These are phyloP conservation scores for Chitala chitala DNA, from an alignment of 2,113 vertebrate genomes.

Conservation along the genomic window DNA sequence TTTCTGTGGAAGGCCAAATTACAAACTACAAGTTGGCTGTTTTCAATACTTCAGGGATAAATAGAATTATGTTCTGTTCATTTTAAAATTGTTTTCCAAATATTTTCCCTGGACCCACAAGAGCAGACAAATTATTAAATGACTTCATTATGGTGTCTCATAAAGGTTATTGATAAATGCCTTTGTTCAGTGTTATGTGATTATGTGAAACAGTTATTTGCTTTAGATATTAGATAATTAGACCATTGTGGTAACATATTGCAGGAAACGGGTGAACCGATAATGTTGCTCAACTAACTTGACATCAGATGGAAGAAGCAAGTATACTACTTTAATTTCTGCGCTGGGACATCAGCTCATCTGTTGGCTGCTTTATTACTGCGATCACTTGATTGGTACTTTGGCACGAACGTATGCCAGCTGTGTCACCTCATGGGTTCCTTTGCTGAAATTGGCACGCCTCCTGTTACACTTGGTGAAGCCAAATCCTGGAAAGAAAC, in stretches of 20 bases:
- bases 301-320: neutral
- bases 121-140: neutral
- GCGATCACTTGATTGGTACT: neutral
- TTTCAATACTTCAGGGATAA: neutral
- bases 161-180: neutral
- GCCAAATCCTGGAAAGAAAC: no score
- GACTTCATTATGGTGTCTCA: neutral
- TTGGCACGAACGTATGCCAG: neutral
- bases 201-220: no score
- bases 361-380: neutral
- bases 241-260: no score
- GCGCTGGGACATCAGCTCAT: neutral
- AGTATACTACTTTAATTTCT: no score
- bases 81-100: neutral
- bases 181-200: neutral
- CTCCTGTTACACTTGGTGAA: no score
- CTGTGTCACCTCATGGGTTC: neutral
- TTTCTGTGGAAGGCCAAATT: neutral
- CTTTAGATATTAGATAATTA: no score
- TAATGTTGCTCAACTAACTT: neutral
- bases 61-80: neutral
- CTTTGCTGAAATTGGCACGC: neutral
- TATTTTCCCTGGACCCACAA: neutral
- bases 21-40: neutral
- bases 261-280: no score